These are phyloP conservation scores for Spodoptera frugiperda DNA, from an alignment of 1,140 invertebrate genomes.

Conservation along the genomic window DNA sequence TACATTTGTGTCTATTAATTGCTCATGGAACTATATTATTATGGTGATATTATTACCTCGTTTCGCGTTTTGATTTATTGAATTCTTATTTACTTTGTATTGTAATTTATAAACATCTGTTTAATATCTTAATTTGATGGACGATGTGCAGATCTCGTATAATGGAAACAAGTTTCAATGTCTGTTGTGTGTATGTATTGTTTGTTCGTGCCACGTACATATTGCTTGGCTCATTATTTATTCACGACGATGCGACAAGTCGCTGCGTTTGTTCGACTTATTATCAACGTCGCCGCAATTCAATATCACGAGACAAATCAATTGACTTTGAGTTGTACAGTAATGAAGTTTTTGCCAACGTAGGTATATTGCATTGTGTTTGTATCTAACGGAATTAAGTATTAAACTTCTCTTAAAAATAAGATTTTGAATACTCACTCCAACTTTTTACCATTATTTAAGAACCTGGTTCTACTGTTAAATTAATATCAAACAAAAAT, in stretches of 20 bases:
- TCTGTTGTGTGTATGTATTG: conserved; percentile 21
- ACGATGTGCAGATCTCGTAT: conserved; percentile 13
- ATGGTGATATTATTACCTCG: conserved; percentile 8
- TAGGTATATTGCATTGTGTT: too few relatives aligned
- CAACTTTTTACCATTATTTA: too few relatives aligned
- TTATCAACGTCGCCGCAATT: conserved; percentile 14
- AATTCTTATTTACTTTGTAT: conserved; percentile 4
- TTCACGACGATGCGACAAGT: conserved; percentile 31
- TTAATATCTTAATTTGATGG: conserved; percentile 29
- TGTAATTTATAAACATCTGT: conserved; percentile 37
- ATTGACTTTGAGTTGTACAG: conserved; percentile 21
- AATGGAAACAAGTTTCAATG: conserved; percentile 39
- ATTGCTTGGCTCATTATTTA: conserved; percentile 15
- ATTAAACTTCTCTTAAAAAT: background rate
- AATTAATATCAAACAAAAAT: too few relatives aligned
- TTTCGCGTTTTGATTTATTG: conserved; percentile 9
- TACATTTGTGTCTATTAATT: conserved; percentile 1
- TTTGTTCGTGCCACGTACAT: conserved; percentile 20
- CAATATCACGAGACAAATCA: conserved; percentile 3
- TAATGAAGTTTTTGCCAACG: conserved; percentile 13
- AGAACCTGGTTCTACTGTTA: too few relatives aligned
- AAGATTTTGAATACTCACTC: too few relatives aligned
- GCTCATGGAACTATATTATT: background rate
- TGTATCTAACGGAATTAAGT: background rate
- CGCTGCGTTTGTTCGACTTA: conserved; percentile 10